Percentiles rank a stretch among this genome's conserved stretches.
Evolutionary conservation across 2,888 invertebrate species (phyloP).

Genomic region (Psylliodes chrysocephalus): DNA sequence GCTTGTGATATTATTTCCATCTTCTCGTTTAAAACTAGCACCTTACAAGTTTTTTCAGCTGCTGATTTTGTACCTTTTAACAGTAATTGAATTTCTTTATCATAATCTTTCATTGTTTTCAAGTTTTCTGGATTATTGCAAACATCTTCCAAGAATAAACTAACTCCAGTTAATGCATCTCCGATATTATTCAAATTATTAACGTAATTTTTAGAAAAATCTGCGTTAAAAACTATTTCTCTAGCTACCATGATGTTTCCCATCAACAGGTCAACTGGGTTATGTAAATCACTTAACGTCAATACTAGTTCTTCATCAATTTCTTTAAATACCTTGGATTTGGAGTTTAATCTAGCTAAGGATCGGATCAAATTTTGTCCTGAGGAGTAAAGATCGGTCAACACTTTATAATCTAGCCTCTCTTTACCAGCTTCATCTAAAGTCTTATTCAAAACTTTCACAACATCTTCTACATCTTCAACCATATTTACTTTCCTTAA

Average conservation of each 20-base stretch:
- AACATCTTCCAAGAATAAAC: slow-evolving; percentile 44
- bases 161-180: slow-evolving; percentile 41
- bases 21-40: slow-evolving; percentile 51
- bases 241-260: slow-evolving; percentile 43
- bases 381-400: slow-evolving; percentile 38
- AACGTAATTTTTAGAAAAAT: slow-evolving; percentile 47
- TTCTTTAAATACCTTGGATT: slow-evolving; percentile 25
- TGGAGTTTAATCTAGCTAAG: slow-evolving; percentile 21
- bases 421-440: slow-evolving; percentile 46
- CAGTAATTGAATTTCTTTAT: slow-evolving; percentile 34
- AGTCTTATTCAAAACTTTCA: slow-evolving; percentile 9
- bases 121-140: slow-evolving; percentile 31
- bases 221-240: slow-evolving; percentile 47
- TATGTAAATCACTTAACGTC: slow-evolving; percentile 31
- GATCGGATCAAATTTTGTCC: slow-evolving; percentile 23
- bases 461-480: slow-evolving; percentile 23
- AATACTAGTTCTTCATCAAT: slow-evolving; percentile 31
- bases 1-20: slow-evolving; percentile 51
- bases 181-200: slow-evolving; percentile 41
- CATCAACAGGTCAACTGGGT: slow-evolving; percentile 39
- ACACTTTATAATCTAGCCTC: slow-evolving; percentile 46
- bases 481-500: slow-evolving; percentile 32
- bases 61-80: slow-evolving; percentile 34
- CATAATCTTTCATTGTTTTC: slow-evolving; percentile 33
- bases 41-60: slow-evolving; percentile 20